Percentiles rank a stretch among this genome's conserved stretches.
Evolutionary conservation across 2,113 vertebrate species (phyloP).

Genomic region (Anguilla rostrata): DNA sequence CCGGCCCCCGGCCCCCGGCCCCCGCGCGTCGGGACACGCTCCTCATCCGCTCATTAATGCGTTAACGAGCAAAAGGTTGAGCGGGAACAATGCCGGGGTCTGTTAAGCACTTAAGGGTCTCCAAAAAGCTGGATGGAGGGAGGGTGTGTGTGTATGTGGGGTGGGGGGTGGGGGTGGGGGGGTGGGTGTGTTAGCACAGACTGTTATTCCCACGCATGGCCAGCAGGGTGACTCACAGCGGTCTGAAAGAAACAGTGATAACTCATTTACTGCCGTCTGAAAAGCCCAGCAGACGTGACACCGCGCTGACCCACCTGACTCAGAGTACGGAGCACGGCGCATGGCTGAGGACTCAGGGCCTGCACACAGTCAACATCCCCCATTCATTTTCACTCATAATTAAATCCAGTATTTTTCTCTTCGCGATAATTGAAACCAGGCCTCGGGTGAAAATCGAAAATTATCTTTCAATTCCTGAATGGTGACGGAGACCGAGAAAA

Average conservation of each 20-base stretch:
- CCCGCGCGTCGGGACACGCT: neutral
- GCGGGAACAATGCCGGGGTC: slow-evolving; percentile 20
- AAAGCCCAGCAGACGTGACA: neutral
- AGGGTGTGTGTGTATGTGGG: too few species aligned
- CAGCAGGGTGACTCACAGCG: neutral
- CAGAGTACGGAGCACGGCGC: too few species aligned
- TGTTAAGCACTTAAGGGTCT: neutral
- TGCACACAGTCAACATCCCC: too few species aligned
- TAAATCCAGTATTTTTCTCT: too few species aligned
- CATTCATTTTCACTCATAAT: too few species aligned
- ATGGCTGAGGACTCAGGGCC: too few species aligned
- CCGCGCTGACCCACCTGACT: neutral
- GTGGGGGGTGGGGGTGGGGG: too few species aligned
- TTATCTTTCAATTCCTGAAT: too few species aligned
- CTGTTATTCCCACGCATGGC: neutral
- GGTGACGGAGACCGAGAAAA: too few species aligned
- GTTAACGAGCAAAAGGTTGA: neutral
- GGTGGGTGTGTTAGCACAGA: neutral
- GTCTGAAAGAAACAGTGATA: neutral
- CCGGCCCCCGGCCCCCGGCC: neutral
- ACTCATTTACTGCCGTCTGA: too few species aligned
- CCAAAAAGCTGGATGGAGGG: neutral
- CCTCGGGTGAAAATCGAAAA: too few species aligned
- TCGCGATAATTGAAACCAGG: too few species aligned
- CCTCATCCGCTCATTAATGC: slow-evolving; percentile 24